Evolutionary conservation across 2,888 invertebrate genomes (phyloP).

Genomic region (Muschampia plurimacula): DNA sequence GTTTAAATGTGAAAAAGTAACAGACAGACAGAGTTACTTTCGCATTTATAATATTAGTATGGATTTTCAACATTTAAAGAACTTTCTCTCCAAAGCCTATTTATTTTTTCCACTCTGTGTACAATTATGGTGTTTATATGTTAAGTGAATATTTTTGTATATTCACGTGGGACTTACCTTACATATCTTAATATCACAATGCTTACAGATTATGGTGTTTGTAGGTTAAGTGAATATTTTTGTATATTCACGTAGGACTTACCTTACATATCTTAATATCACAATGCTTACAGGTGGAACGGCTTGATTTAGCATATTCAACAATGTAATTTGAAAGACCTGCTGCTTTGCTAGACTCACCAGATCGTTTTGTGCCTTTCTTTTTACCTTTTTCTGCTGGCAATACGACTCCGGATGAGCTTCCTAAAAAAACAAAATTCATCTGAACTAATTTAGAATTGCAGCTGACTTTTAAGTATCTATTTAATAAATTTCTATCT

Average conservation of each 20-base stretch:
- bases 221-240: no score
- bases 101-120: no score
- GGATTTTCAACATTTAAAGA: no score
- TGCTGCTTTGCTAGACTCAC: constrained; percentile 54
- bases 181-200: constrained; percentile 94
- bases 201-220: constrained; percentile 84
- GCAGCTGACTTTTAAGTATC: background rate
- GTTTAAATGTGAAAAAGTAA: no score
- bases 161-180: constrained; percentile 83
- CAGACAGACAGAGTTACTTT: no score
- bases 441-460: background rate
- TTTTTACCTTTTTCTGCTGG: constrained; percentile 84
- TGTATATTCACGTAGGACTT: constrained; percentile 42
- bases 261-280: constrained; percentile 94
- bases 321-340: constrained; percentile 86
- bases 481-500: background rate
- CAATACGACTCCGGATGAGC: constrained; percentile 65
- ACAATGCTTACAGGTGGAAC: constrained; percentile 93
- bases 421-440: constrained; percentile 43
- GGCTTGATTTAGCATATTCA: constrained; percentile 94
- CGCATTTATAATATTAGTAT: no score
- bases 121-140: no score
- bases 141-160: background rate
- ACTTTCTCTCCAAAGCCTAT: no score
- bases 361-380: constrained; percentile 55